phyloP scores from a whole-genome alignment of 2,113 vertebrate genomes.

The Candoia aspera region DNA sequence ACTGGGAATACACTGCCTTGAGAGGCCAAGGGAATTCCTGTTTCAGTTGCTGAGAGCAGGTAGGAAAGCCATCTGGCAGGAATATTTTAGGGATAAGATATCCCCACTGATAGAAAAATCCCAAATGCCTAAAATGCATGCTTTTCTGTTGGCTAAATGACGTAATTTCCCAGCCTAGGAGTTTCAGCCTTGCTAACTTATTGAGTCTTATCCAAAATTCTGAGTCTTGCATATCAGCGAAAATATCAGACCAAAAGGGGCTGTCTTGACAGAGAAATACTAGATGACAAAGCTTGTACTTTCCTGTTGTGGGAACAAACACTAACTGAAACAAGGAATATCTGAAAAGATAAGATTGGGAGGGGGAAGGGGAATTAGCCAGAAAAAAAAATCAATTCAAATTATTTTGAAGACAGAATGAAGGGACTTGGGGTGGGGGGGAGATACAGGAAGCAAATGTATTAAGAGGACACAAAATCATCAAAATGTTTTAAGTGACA shows the following conservation, averaged over 20 bases:
- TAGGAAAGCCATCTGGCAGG: conserved; percentile 1
- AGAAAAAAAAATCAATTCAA: neutral
- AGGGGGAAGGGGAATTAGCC: neutral
- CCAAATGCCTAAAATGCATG: conserved; percentile 12
- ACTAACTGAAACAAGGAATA: neutral
- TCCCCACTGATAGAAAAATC: neutral
- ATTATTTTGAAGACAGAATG: neutral
- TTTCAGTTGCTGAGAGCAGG: neutral
- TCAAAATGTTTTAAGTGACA: neutral
- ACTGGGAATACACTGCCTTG: neutral
- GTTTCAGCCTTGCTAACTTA: neutral
- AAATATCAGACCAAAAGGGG: neutral
- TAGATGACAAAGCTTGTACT: neutral
- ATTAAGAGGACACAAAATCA: neutral
- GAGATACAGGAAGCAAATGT: neutral
- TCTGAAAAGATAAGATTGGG: neutral
- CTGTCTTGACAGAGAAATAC: neutral
- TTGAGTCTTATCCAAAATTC: neutral
- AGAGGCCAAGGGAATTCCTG: neutral
- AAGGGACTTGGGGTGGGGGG: neutral
- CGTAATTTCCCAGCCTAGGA: neutral
- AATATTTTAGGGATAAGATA: neutral
- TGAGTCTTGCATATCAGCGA: neutral
- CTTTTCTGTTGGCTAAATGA: neutral
- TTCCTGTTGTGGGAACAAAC: neutral